Conservation (phyloP, 2,888 invertebrate genomes). For the Oscheius sp. region DNA sequence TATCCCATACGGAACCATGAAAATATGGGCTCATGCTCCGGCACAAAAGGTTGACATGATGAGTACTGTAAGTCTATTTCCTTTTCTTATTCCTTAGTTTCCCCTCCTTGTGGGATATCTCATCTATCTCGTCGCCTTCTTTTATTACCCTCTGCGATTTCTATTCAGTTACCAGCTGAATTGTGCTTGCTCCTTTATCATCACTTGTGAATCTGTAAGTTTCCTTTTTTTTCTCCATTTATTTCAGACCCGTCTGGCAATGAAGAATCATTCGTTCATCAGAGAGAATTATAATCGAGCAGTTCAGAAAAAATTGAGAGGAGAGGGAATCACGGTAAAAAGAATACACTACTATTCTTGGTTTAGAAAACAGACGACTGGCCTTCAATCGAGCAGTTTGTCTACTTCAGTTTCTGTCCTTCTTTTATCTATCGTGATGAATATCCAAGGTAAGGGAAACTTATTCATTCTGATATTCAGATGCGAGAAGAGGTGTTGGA, state of each 20-base stretch:
- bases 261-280: constrained; percentile 68
- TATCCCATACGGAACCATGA: constrained; percentile 50
- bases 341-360: neutral
- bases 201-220: constrained; percentile 68
- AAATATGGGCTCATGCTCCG: constrained; percentile 58
- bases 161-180: constrained; percentile 60
- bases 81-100: constrained; percentile 25
- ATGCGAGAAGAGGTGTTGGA: constrained; percentile 34
- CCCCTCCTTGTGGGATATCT: constrained; percentile 51
- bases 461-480: neutral
- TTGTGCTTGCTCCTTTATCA: constrained; percentile 68
- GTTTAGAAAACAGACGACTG: constrained; percentile 33
- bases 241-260: constrained; percentile 66
- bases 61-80: neutral
- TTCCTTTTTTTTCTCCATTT: neutral
- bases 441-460: constrained; percentile 56
- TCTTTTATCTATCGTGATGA: constrained; percentile 66
- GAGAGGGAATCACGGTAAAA: constrained; percentile 13
- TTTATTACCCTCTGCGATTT: constrained; percentile 63
- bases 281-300: constrained; percentile 60
- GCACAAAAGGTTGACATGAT: constrained; percentile 36
- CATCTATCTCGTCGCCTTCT: constrained; percentile 56
- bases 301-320: constrained; percentile 43
- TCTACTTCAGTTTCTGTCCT: constrained; percentile 67
- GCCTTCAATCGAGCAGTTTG: constrained; percentile 62